Evolutionary conservation across 1,140 invertebrate genomes (phyloP).

Genomic region (Lasioglossum albipes): DNA sequence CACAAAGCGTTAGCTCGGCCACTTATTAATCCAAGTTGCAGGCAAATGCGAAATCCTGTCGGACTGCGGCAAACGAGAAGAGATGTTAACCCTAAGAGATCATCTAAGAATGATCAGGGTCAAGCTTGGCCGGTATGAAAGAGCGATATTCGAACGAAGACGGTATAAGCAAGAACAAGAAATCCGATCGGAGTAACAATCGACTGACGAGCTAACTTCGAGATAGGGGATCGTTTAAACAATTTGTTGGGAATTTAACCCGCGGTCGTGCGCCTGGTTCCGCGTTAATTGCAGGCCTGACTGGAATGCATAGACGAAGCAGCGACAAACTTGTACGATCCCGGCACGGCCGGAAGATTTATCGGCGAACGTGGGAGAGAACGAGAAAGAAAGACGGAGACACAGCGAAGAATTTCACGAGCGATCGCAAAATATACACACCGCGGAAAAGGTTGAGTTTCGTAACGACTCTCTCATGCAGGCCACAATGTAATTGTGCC

Average conservation of each 20-base stretch:
- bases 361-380: neutral
- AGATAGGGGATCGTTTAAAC: neutral
- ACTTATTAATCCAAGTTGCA: too few relatives aligned
- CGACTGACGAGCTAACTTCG: neutral
- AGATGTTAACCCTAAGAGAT: too few relatives aligned
- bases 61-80: too few relatives aligned
- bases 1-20: too few relatives aligned
- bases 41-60: too few relatives aligned
- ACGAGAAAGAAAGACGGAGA: neutral
- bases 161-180: too few relatives aligned
- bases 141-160: too few relatives aligned
- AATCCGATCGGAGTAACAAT: too few relatives aligned
- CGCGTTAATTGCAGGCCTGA: slow-evolving; percentile 22
- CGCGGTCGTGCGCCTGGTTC: neutral
- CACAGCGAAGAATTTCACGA: slow-evolving; percentile 4
- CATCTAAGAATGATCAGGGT: too few relatives aligned
- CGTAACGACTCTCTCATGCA: slow-evolving; percentile 11
- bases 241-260: slow-evolving; percentile 26
- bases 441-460: slow-evolving; percentile 21
- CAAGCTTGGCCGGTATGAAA: too few relatives aligned
- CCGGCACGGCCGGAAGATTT: neutral
- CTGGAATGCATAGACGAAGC: slow-evolving; percentile 24
- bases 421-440: neutral
- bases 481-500: slow-evolving; percentile 8
- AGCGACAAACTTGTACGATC: slow-evolving; percentile 10